Evolutionary conservation across 1,140 invertebrate genomes (phyloP).

Genomic region (Drosophila kohkoa): DNA sequence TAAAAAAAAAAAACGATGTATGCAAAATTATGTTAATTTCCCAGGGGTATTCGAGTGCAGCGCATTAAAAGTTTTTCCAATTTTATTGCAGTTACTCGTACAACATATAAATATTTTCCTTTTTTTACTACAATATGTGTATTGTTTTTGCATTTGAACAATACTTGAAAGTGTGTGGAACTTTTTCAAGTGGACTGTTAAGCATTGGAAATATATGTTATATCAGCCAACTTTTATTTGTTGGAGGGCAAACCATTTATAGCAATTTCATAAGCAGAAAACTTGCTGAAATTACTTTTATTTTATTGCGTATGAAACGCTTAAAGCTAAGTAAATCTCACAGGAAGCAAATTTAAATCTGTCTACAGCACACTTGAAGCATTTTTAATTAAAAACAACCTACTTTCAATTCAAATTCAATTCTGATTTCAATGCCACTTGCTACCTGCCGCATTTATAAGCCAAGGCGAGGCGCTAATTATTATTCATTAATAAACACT

Average conservation of each 20-base stretch:
- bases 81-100: constrained; percentile 58
- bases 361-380: neutral
- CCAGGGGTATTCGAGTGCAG: constrained; percentile 70
- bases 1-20: constrained; percentile 63
- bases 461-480: constrained; percentile 31
- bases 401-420: neutral
- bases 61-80: constrained; percentile 61
- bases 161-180: too few species aligned
- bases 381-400: neutral
- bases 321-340: too few species aligned
- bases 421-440: constrained; percentile 15
- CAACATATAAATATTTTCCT: neutral
- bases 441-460: constrained; percentile 3
- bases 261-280: too few species aligned
- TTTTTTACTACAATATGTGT: neutral
- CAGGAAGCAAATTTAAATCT: neutral
- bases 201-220: too few species aligned
- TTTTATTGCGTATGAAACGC: too few species aligned
- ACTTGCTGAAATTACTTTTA: too few species aligned
- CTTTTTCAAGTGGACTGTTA: too few species aligned
- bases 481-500: constrained; percentile 46
- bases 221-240: too few species aligned
- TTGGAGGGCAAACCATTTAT: too few species aligned
- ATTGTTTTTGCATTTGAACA: neutral
- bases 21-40: constrained; percentile 78